A percentile compares a stretch with the other conserved stretches of the same genome.
Conservation (phyloP, 2,113 vertebrate species). For the Chloroceryle aenea region DNA sequence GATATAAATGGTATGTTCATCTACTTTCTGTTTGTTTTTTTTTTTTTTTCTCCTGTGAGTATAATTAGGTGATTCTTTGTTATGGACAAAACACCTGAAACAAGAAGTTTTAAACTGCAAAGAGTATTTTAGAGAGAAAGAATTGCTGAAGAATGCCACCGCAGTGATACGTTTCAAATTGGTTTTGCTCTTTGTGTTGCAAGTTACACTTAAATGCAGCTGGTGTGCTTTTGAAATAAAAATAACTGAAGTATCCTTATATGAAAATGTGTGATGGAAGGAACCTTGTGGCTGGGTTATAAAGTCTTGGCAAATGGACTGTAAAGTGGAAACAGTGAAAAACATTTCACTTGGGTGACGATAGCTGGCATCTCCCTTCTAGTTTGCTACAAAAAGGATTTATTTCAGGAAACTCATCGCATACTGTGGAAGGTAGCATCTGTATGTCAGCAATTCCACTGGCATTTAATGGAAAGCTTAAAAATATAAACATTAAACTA, state of each 20-base stretch:
- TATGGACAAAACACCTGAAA: not conserved
- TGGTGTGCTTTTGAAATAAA: slow-evolving; percentile 38
- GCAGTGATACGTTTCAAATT: not conserved
- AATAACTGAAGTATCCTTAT: slow-evolving; percentile 20
- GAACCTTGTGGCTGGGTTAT: slow-evolving; percentile 30
- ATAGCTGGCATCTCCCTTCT: slow-evolving; percentile 31
- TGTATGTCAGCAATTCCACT: slow-evolving; percentile 47
- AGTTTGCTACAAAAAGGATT: slow-evolving; percentile 10
- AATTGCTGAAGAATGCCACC: not conserved
- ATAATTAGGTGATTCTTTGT: not conserved
- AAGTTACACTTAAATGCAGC: slow-evolving; percentile 30
- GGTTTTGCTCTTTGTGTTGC: not conserved
- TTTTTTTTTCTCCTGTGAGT: not conserved
- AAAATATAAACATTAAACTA: slow-evolving; percentile 64
- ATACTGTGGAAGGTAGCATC: slow-evolving; percentile 64
- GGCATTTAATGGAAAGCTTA: slow-evolving; percentile 62
- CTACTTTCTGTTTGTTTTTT: not conserved
- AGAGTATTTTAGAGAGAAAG: not conserved
- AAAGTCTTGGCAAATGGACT: slow-evolving; percentile 41
- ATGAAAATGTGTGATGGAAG: slow-evolving; percentile 33
- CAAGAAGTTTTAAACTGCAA: not conserved
- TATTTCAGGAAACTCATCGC: slow-evolving; percentile 55
- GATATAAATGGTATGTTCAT: not conserved
- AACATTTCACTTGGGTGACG: slow-evolving; percentile 47
- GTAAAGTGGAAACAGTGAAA: slow-evolving; percentile 63